Conservation (phyloP, 2,797 vertebrate species). For the Chloroceryle inda region DNA sequence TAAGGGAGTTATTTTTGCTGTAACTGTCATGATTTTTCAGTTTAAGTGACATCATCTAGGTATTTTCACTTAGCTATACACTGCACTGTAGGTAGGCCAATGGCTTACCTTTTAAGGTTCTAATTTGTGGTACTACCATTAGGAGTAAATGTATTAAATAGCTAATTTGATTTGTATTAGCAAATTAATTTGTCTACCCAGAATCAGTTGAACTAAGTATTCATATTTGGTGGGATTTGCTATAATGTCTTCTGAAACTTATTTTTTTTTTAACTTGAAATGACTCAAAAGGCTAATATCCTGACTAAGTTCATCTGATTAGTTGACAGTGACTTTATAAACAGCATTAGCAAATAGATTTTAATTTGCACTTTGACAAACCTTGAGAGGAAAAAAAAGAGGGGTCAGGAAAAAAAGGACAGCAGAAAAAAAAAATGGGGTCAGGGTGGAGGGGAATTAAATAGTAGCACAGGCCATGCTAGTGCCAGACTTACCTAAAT, state of each 20-base stretch:
- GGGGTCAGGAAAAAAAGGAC: too few relatives aligned
- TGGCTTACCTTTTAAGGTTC: background rate
- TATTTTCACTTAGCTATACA: background rate
- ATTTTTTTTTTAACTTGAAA: background rate
- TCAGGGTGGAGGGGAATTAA: too few relatives aligned
- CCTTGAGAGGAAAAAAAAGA: background rate
- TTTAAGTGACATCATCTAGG: background rate
- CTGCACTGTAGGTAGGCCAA: background rate
- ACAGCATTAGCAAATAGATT: background rate
- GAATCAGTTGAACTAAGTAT: background rate
- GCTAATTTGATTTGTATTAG: background rate
- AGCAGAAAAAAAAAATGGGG: too few relatives aligned
- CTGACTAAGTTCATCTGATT: background rate
- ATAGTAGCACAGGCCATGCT: background rate
- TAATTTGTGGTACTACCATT: background rate
- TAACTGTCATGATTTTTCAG: background rate
- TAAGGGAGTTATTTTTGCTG: background rate
- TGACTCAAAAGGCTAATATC: background rate
- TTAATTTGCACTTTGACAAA: background rate
- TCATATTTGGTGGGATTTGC: background rate
- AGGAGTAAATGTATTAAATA: background rate
- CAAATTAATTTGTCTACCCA: background rate
- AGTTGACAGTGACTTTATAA: background rate
- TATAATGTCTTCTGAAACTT: background rate
- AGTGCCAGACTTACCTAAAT: background rate